phyloP scores from a whole-genome alignment of 2,888 invertebrate genomes.

The Formica aserva region DNA sequence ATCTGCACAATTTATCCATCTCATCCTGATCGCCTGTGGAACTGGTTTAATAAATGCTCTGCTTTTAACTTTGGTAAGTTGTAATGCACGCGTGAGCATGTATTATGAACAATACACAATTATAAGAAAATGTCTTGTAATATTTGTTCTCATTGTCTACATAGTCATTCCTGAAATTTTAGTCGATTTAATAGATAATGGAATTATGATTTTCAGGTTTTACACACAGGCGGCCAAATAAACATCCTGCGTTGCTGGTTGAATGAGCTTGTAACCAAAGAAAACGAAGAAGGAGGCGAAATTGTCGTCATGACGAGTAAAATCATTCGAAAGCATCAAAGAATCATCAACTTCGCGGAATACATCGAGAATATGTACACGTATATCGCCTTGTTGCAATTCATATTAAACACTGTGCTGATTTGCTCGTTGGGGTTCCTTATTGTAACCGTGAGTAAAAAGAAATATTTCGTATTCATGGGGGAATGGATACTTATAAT shows the following conservation, averaged over 20 bases:
- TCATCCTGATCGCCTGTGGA: constrained; percentile 13
- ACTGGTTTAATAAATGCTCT: constrained; percentile 32
- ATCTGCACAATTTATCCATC: constrained; percentile 31
- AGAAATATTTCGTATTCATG: background rate
- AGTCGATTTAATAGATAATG: background rate
- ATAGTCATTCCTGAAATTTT: background rate
- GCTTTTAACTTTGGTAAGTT: constrained; percentile 40
- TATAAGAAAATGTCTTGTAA: background rate
- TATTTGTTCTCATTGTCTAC: background rate
- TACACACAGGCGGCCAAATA: constrained; percentile 54
- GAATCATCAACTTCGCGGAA: constrained; percentile 25
- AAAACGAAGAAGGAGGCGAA: background rate
- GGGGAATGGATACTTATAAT: background rate
- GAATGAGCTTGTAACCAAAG: background rate
- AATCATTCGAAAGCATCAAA: constrained; percentile 46
- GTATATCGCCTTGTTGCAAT: constrained; percentile 61
- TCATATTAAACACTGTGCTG: constrained; percentile 60
- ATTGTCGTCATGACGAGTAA: background rate
- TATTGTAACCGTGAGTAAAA: constrained; percentile 64
- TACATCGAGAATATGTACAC: constrained; percentile 53
- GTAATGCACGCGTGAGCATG: background rate
- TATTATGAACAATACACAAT: background rate
- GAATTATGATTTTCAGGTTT: constrained; percentile 23
- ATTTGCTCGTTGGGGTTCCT: constrained; percentile 66
- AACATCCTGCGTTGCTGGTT: constrained; percentile 42